phyloP scores from a whole-genome alignment of 2,888 invertebrate genomes.

The Stenoptilia bipunctidactyla region DNA sequence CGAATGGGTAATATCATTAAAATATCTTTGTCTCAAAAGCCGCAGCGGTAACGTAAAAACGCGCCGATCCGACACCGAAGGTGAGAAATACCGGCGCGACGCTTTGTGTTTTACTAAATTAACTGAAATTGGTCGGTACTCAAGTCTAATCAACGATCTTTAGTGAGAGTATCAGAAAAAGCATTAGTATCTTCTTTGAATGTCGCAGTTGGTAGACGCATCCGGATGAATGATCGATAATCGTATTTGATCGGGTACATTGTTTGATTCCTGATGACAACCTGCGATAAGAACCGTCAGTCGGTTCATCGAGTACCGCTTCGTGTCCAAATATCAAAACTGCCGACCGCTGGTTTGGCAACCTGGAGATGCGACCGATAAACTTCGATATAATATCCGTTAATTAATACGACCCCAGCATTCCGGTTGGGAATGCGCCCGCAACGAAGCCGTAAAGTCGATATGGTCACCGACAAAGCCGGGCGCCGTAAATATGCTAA shows the following conservation, averaged over 20 bases:
- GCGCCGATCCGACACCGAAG: constrained; percentile 43
- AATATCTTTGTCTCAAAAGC: constrained; percentile 66
- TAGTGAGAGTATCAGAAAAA: constrained; percentile 24
- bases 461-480: constrained; percentile 60
- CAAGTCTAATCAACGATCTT: constrained; percentile 27
- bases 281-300: constrained; percentile 48
- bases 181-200: constrained; percentile 17
- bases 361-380: constrained; percentile 64
- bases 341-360: constrained; percentile 64
- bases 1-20: constrained; percentile 66
- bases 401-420: constrained; percentile 66
- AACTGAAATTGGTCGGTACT: constrained; percentile 34
- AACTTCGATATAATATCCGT: constrained; percentile 68
- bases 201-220: constrained; percentile 17
- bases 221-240: constrained; percentile 30
- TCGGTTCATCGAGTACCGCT: constrained; percentile 36
- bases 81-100: constrained; percentile 59
- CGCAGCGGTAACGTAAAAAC: constrained; percentile 55
- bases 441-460: constrained; percentile 56
- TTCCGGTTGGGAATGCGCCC: constrained; percentile 57
- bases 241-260: constrained; percentile 60
- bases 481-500: constrained; percentile 63
- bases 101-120: constrained; percentile 39
- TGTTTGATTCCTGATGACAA: constrained; percentile 64
- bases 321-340: constrained; percentile 44